Evolutionary conservation across 2,888 invertebrate species (phyloP).

Genomic region (Drosophila maculinotata): DNA sequence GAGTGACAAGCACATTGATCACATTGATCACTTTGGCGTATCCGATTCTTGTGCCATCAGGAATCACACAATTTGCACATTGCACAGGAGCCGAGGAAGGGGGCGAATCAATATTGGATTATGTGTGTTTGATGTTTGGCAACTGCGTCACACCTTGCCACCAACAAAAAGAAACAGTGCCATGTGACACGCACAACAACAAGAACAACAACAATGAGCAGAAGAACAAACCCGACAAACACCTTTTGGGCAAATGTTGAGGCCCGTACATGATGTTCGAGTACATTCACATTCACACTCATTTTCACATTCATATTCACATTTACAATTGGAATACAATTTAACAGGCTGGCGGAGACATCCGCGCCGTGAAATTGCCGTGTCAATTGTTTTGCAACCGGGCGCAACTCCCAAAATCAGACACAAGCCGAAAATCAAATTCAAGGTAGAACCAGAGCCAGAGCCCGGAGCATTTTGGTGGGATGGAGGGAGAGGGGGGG

Average conservation of each 20-base stretch:
- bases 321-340: slow-evolving; percentile 58
- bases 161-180: slow-evolving; percentile 14
- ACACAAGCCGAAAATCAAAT: slow-evolving; percentile 9
- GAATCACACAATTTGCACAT: slow-evolving; percentile 41
- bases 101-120: slow-evolving; percentile 57
- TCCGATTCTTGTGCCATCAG: slow-evolving; percentile 30
- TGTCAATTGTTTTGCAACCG: slow-evolving; percentile 73
- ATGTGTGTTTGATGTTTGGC: slow-evolving; percentile 62
- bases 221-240: slow-evolving; percentile 44
- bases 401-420: slow-evolving; percentile 60
- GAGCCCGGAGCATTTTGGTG: neutral
- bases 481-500: neutral
- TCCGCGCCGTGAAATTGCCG: slow-evolving; percentile 65
- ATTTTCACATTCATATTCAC: slow-evolving; percentile 8
- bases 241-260: slow-evolving; percentile 71
- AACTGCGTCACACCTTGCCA: slow-evolving; percentile 72
- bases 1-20: slow-evolving; percentile 27
- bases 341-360: slow-evolving; percentile 67
- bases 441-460: slow-evolving; percentile 2
- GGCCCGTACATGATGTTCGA: slow-evolving; percentile 66
- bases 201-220: slow-evolving; percentile 5
- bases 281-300: slow-evolving; percentile 38
- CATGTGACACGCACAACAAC: slow-evolving; percentile 34
- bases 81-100: slow-evolving; percentile 3
- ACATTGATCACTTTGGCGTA: slow-evolving; percentile 35